A percentile compares a stretch with the other conserved stretches of the same genome.
Evolutionary conservation across 2,797 vertebrate genomes (phyloP).

Genomic region (Adelosebastes latens): DNA sequence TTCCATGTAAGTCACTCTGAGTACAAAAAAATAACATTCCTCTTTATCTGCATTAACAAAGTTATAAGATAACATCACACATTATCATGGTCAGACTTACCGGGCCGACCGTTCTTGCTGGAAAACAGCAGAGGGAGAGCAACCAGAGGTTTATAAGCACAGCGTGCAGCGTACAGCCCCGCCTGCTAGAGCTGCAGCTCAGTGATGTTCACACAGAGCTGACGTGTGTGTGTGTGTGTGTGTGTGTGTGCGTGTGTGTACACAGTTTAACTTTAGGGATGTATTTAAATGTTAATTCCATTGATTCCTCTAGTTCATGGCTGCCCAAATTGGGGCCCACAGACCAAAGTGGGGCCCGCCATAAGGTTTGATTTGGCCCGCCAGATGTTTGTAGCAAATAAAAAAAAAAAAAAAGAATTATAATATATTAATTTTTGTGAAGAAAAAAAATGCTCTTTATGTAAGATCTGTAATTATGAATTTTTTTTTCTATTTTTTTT

Average conservation of each 20-base stretch:
- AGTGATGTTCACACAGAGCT: slow-evolving; percentile 8
- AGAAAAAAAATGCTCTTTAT: too few species aligned
- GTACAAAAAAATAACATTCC: too few species aligned
- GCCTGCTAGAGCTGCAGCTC: slow-evolving; percentile 59
- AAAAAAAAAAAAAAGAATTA: too few species aligned
- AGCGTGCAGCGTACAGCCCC: slow-evolving; percentile 46
- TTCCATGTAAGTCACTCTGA: background rate
- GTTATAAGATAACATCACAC: background rate
- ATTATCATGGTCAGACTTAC: slow-evolving; percentile 55
- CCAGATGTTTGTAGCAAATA: too few species aligned
- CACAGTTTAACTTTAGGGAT: background rate
- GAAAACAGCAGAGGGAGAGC: slow-evolving; percentile 45
- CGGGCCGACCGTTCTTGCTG: slow-evolving; percentile 50
- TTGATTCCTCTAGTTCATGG: background rate
- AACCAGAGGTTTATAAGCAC: slow-evolving; percentile 64
- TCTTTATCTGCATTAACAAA: background rate
- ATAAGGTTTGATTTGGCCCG: too few species aligned
- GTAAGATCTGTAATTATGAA: too few species aligned
- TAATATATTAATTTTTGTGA: too few species aligned
- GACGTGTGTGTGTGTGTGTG: background rate
- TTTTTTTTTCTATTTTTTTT: too few species aligned
- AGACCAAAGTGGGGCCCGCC: too few species aligned
- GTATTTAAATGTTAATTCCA: background rate
- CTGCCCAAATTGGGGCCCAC: too few species aligned
- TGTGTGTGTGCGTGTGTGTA: background rate